phyloP scores from a whole-genome alignment of 1,140 invertebrate genomes.

The Drosophila athabasca region DNA sequence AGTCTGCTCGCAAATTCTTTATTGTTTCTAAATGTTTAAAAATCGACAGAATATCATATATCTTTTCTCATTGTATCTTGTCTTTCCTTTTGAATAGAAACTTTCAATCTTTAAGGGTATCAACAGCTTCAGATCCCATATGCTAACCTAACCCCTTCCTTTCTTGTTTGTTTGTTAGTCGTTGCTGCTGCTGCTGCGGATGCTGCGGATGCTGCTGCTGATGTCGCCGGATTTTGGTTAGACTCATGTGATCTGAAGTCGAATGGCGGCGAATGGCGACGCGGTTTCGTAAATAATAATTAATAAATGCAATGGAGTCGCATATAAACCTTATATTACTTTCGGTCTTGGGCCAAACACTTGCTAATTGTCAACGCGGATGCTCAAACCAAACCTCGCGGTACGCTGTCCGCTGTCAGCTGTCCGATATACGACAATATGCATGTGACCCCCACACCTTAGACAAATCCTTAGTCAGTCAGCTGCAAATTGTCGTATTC shows the following conservation, averaged over 20 bases:
- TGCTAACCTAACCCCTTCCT: no score
- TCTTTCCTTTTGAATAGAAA: no score
- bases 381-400: slow-evolving; percentile 10
- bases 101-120: no score
- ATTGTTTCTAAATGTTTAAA: no score
- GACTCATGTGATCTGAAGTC: slow-evolving; percentile 58
- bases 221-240: slow-evolving; percentile 16
- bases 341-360: slow-evolving; percentile 29
- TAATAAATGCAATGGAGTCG: slow-evolving; percentile 61
- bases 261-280: slow-evolving; percentile 30
- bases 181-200: no score
- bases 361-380: slow-evolving; percentile 64
- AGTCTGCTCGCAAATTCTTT: no score
- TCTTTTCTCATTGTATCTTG: no score
- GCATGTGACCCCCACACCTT: slow-evolving; percentile 11
- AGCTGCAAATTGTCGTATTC: not conserved
- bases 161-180: no score
- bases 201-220: not conserved
- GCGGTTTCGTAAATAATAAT: slow-evolving; percentile 56
- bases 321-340: slow-evolving; percentile 37
- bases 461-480: not conserved
- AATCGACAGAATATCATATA: no score
- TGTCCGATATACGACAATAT: not conserved
- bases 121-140: no score
- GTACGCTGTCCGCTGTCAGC: not conserved